Percentiles rank a stretch among this genome's conserved stretches.
Conservation (phyloP, 1,140 invertebrate species). For the Steinernema khuongi region DNA sequence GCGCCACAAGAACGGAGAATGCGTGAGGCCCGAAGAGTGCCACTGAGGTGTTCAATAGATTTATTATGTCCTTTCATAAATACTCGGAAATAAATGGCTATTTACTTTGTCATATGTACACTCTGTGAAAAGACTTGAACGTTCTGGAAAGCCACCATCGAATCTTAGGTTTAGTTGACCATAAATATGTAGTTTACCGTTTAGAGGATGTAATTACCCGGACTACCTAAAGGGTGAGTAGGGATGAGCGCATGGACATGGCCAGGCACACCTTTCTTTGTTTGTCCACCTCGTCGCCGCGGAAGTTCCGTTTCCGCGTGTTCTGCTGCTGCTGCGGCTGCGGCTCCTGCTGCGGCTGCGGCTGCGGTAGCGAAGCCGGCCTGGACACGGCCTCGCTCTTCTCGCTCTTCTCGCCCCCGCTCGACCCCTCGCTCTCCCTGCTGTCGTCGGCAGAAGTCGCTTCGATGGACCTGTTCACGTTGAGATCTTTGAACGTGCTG, state of each 20-base stretch:
- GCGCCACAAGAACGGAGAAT: conserved; percentile 26
- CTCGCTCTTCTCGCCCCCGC: neutral
- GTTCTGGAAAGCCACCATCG: conserved; percentile 2
- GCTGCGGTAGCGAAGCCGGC: neutral
- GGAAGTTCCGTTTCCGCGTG: neutral
- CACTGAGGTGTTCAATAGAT: conserved; percentile 7
- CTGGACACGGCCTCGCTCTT: neutral
- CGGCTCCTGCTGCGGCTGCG: too few relatives aligned
- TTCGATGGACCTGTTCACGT: neutral
- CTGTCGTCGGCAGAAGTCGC: neutral
- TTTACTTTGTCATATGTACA: neutral
- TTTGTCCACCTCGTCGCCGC: neutral
- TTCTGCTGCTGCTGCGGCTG: too few relatives aligned
- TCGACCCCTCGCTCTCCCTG: neutral
- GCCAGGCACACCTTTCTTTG: neutral
- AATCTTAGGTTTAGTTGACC: neutral
- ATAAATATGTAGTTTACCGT: conserved; percentile 8
- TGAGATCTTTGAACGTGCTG: conserved; percentile 6
- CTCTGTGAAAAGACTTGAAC: conserved; percentile 3
- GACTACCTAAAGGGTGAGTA: neutral
- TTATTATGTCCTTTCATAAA: neutral
- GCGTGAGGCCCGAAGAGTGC: conserved; percentile 27
- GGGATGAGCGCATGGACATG: neutral
- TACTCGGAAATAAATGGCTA: conserved; percentile 5
- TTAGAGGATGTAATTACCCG: neutral